Conservation (phyloP, 2,888 invertebrate genomes). For the Andrena camellia region DNA sequence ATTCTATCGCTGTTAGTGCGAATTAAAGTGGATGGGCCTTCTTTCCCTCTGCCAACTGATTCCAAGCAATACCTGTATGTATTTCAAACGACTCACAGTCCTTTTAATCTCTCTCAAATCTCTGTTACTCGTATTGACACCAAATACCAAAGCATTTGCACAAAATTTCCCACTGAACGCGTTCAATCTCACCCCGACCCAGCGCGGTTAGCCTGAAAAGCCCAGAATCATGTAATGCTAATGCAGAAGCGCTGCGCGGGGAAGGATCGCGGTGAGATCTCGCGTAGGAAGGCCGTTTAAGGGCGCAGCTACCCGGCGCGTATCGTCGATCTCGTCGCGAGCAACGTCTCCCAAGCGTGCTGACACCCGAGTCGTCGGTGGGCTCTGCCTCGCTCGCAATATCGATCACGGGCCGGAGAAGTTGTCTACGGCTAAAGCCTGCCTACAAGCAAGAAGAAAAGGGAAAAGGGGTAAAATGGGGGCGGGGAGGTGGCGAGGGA, state of each 20-base stretch:
- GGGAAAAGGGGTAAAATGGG: slow-evolving; percentile 21
- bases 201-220: background rate
- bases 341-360: slow-evolving; percentile 13
- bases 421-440: slow-evolving; percentile 58
- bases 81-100: background rate
- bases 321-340: slow-evolving; percentile 9
- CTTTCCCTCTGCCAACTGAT: background rate
- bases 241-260: background rate
- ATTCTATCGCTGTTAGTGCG: too few relatives aligned
- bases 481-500: background rate
- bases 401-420: slow-evolving; percentile 64
- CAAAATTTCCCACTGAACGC: background rate
- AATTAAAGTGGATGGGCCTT: too few relatives aligned
- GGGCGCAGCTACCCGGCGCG: too few relatives aligned
- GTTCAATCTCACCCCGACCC: background rate
- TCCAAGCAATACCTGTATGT: background rate
- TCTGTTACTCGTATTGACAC: background rate
- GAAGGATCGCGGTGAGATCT: background rate
- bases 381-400: slow-evolving; percentile 37
- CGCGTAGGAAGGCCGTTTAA: too few relatives aligned
- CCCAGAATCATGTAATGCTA: background rate
- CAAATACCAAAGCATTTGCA: background rate
- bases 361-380: slow-evolving; percentile 16
- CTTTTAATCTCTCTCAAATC: background rate
- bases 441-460: slow-evolving; percentile 31